Conservation (phyloP, 2,113 vertebrate species). For the Atractosteus spatula region DNA sequence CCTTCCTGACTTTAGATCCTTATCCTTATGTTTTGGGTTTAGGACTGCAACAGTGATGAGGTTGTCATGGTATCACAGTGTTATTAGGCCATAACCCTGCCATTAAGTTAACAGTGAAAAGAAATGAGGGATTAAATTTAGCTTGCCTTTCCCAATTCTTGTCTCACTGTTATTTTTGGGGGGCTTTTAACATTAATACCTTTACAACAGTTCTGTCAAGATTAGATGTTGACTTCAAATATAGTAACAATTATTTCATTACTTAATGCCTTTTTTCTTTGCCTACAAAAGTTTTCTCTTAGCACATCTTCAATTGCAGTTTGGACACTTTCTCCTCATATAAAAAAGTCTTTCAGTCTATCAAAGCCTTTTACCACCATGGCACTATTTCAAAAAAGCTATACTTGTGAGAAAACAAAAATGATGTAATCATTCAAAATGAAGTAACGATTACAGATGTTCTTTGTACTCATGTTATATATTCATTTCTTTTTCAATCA, state of each 20-base stretch:
- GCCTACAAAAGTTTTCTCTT: constrained; percentile 1
- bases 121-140: constrained; percentile 11
- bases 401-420: too few relatives aligned
- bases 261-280: constrained; percentile 26
- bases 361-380: too few relatives aligned
- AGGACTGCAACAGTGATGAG: neutral
- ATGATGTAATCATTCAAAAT: too few relatives aligned
- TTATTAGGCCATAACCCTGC: neutral
- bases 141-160: neutral
- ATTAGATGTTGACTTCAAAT: neutral
- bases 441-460: too few relatives aligned
- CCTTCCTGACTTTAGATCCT: neutral
- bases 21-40: constrained; percentile 8
- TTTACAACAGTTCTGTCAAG: neutral
- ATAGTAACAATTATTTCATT: constrained; percentile 26
- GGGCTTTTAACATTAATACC: neutral
- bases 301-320: too few relatives aligned
- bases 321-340: too few relatives aligned
- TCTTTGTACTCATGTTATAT: too few relatives aligned
- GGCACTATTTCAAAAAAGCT: too few relatives aligned
- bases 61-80: constrained; percentile 14
- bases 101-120: constrained; percentile 9
- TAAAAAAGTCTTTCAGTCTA: too few relatives aligned
- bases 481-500: too few relatives aligned
- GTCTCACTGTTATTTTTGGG: neutral